These are phyloP conservation scores for Nasonovia ribisnigri DNA, from an alignment of 2,888 invertebrate species.

Conservation along the genomic window DNA sequence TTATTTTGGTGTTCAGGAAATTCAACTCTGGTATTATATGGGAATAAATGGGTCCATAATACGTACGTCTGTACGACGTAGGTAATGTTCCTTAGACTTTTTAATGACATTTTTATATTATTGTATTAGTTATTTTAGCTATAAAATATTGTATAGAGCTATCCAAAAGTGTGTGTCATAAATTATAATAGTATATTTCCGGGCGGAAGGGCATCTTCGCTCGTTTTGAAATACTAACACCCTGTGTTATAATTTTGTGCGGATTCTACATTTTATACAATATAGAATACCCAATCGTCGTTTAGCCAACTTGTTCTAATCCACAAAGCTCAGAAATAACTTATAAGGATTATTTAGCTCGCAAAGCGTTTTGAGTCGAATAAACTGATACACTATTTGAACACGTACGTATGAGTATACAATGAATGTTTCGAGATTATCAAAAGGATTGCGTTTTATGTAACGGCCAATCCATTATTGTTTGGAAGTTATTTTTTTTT, in stretches of 20 bases:
- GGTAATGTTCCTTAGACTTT: neutral
- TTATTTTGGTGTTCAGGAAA: neutral
- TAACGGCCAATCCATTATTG: neutral
- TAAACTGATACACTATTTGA: neutral
- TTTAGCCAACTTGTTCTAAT: conserved; percentile 20
- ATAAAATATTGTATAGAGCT: no score
- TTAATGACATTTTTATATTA: neutral
- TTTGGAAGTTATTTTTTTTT: conserved; percentile 28
- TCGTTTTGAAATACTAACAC: neutral
- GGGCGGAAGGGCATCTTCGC: neutral
- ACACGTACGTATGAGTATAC: neutral
- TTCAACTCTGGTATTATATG: neutral
- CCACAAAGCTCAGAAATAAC: conserved; percentile 48
- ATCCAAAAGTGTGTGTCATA: neutral
- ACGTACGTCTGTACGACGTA: neutral
- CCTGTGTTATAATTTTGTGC: neutral
- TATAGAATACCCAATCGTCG: conserved; percentile 4
- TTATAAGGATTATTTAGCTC: conserved; percentile 41
- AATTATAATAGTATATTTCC: neutral
- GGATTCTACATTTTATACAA: neutral
- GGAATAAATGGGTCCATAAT: neutral
- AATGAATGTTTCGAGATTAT: conserved; percentile 36
- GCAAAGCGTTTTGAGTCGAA: conserved; percentile 12
- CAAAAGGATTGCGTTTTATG: conserved; percentile 11
- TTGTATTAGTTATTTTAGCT: neutral